These are phyloP conservation scores for Phylloscopus collybita DNA, from an alignment of 2,797 vertebrate species.

Conservation along the genomic window DNA sequence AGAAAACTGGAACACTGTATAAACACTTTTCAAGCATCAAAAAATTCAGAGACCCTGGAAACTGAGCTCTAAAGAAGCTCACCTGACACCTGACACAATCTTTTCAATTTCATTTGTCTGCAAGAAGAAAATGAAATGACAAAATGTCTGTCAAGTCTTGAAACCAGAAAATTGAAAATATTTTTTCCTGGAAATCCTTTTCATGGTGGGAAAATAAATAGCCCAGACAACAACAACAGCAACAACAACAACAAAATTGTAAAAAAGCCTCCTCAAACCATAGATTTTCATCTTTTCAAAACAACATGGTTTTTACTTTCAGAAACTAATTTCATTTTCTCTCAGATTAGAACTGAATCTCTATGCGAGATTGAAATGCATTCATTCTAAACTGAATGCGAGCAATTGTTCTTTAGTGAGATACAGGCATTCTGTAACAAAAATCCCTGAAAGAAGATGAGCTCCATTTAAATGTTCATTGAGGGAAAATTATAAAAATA, in stretches of 20 bases:
- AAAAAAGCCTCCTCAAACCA: not conserved
- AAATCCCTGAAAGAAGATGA: not conserved
- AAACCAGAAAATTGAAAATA: not conserved
- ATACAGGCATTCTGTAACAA: not conserved
- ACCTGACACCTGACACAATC: not conserved
- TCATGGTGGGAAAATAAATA: not conserved
- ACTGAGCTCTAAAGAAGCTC: not conserved
- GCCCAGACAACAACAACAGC: not conserved
- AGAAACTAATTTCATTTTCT: not conserved
- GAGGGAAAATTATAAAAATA: not conserved
- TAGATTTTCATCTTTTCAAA: not conserved
- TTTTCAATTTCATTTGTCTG: constrained; percentile 5
- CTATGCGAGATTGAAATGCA: no score
- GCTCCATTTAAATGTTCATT: not conserved
- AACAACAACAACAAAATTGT: not conserved
- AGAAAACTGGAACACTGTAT: not conserved
- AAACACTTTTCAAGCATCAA: not conserved
- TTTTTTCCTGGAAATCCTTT: not conserved
- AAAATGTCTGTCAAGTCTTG: not conserved
- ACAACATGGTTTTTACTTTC: rapidly evolving
- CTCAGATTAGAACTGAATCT: not conserved
- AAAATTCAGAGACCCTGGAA: not conserved
- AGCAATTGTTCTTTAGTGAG: no score
- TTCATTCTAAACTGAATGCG: no score
- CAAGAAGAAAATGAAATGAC: constrained; percentile 29